Base-by-base conservation (phyloP, 2,888 invertebrate genomes). In the Boloria selene region DNA sequence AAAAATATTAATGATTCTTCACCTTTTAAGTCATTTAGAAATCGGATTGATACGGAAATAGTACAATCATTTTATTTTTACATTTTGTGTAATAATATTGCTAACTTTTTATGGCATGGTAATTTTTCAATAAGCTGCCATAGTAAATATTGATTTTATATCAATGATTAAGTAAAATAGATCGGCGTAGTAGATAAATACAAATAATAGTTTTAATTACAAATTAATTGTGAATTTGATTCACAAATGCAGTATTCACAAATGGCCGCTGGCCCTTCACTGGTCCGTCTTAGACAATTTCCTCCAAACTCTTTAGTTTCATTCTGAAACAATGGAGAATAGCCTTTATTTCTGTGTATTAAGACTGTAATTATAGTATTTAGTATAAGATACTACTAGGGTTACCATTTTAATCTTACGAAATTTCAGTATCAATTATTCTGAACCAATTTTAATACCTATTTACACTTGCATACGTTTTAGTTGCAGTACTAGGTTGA, bases 251-350 rank as follows among this genome's bases (percentile, higher is more conserved):
- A 69, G 62, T 69, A 51, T 59, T 67, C 69, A 68, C 68, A 69
- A 70, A 68, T 70, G 72, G 67, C 72, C 70, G 59, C 66, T 53
- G 71, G 77, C 75, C 74, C 72, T 75, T 74, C 73, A 83, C 84
- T 81, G 78, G 76, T 73, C 72, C 77, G 82, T 86, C 87, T 88
- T 84, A 77, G 77, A 77, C 82, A 79, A 84, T 84, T 86, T 87
- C 87, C 88, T 85, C 81, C 73, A 77, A 76, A 74, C 77, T 78
- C 73, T 73, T 76, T 76, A 70, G 73, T 56, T 58, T 62, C 45
- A 47, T 38, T 31, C 60, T 54, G 71, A 10, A 75, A 75, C 78
- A 82, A 72, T 49, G 64, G 26, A 85, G 75, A 77, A 66, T 74
- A 55, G 42, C 53, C 75, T 71, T 75, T 84, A 79, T 52, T n/a